Evolutionary conservation across 2,888 invertebrate species (phyloP).

Genomic region (Dendrolimus houi): DNA sequence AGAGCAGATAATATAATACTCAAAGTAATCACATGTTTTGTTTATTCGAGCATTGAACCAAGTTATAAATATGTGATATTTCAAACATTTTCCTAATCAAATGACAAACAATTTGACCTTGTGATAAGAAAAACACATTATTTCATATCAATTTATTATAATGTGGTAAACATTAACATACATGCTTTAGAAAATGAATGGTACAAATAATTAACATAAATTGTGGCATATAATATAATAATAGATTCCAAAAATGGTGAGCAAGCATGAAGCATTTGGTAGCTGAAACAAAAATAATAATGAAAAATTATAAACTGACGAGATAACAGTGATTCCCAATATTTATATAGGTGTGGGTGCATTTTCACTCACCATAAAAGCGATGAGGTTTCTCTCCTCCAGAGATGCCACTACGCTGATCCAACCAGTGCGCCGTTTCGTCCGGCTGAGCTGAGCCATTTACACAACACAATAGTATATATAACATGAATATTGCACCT

Average conservation of each 20-base stretch:
- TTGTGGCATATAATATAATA: conserved; percentile 13
- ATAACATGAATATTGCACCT: conserved; percentile 75
- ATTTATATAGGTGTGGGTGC: conserved; percentile 9
- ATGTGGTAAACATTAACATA: conserved; percentile 1
- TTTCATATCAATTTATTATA: conserved; percentile 2
- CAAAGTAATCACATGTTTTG: conserved; percentile 12
- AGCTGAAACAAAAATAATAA: conserved; percentile 56
- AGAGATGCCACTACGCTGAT: conserved; percentile 51
- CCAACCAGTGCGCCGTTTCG: conserved; percentile 68
- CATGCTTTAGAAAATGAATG: conserved; percentile 25
- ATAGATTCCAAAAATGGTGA: conserved; percentile 26
- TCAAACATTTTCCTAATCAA: background rate
- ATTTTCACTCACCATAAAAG: conserved; percentile 66
- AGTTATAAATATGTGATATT: conserved; percentile 13
- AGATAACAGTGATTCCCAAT: conserved; percentile 10
- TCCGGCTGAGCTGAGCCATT: conserved; percentile 73
- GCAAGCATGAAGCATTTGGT: conserved; percentile 36
- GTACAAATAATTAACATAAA: conserved; percentile 15
- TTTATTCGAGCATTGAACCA: conserved; percentile 33
- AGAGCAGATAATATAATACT: conserved; percentile 12
- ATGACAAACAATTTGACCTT: conserved; percentile 11
- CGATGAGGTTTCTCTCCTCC: conserved; percentile 61
- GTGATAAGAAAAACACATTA: conserved; percentile 6
- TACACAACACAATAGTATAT: conserved; percentile 75
- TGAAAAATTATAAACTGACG: conserved; percentile 20